Evolutionary conservation across 2,888 invertebrate genomes (phyloP).

Genomic region (Holacanthella duospinosa): DNA sequence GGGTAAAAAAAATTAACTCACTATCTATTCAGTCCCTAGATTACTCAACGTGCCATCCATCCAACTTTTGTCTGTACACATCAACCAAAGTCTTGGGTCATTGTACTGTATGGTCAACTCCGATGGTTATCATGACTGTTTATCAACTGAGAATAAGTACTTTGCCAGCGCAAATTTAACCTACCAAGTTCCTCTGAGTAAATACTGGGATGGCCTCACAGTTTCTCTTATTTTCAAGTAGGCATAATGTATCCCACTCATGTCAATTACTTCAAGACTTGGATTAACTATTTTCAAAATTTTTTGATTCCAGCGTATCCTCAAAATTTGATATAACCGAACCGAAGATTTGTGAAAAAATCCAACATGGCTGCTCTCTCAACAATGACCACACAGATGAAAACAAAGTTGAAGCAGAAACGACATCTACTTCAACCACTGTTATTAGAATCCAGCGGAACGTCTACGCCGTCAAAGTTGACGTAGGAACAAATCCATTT

Average conservation of each 20-base stretch:
- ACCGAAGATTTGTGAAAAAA: conserved; percentile 30
- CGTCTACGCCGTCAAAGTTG: conserved; percentile 25
- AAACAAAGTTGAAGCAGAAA: conserved; percentile 16
- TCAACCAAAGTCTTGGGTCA: conserved; percentile 54
- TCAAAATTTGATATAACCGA: conserved; percentile 32
- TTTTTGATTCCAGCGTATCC: conserved; percentile 32
- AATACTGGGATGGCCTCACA: conserved; percentile 57
- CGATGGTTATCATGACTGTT: conserved; percentile 38
- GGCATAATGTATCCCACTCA: too few species aligned
- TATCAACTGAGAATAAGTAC: conserved; percentile 33
- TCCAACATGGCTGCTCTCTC: conserved; percentile 28
- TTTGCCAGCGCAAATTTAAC: conserved; percentile 48
- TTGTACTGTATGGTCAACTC: conserved; percentile 46
- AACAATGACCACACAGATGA: conserved; percentile 17
- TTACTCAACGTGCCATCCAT: conserved; percentile 38
- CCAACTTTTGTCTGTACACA: conserved; percentile 42
- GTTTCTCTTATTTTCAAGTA: conserved; percentile 65
- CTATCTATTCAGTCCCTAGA: conserved; percentile 41
- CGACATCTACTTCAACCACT: conserved; percentile 6
- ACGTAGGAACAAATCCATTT: conserved; percentile 32
- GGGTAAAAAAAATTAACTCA: too few species aligned
- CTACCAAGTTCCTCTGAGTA: conserved; percentile 66
- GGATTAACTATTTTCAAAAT: not conserved
- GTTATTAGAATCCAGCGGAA: conserved; percentile 20
- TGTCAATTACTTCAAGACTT: not conserved